Percentiles rank a stretch among this genome's conserved stretches.
Evolutionary conservation across 2,888 invertebrate genomes (phyloP).

Genomic region (Augochlorella aurata): DNA sequence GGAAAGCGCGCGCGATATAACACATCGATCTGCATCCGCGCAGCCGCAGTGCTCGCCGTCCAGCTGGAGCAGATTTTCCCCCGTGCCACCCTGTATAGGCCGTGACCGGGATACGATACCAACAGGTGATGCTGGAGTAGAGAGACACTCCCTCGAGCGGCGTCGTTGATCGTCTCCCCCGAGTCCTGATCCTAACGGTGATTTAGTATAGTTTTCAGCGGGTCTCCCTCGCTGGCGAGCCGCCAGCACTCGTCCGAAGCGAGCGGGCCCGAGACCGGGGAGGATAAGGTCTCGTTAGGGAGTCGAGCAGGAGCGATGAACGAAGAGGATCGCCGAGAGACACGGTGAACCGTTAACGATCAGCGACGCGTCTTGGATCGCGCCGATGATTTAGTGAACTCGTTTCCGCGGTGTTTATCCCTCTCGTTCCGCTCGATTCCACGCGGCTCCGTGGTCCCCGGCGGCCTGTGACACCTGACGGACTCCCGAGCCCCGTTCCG

Average conservation of each 20-base stretch:
- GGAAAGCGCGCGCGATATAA: conserved; percentile 70
- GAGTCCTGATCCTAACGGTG: conserved; percentile 59
- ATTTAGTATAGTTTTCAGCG: conserved; percentile 55
- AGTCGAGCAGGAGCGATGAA: conserved; percentile 16
- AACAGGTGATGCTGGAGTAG: conserved; percentile 78
- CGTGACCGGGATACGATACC: conserved; percentile 77
- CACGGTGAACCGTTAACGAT: conserved; percentile 19
- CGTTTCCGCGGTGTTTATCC: neutral
- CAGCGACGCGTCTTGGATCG: conserved; percentile 32
- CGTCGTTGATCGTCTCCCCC: conserved; percentile 63
- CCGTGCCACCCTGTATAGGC: conserved; percentile 63
- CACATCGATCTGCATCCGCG: conserved; percentile 77
- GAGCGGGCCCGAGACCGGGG: neutral
- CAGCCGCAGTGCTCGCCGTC: conserved; percentile 63
- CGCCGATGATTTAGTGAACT: conserved; percentile 55
- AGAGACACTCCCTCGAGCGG: conserved; percentile 78
- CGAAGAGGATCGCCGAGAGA: conserved; percentile 5
- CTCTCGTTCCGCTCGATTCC: neutral
- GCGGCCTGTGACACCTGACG: too few species aligned
- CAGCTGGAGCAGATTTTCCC: conserved; percentile 44
- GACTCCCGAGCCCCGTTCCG: too few species aligned
- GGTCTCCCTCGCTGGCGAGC: conserved; percentile 11
- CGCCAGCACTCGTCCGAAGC: conserved; percentile 10
- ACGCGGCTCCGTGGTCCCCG: too few species aligned
- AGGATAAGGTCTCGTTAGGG: conserved; percentile 12